Evolutionary conservation across 2,888 invertebrate genomes (phyloP).

Genomic region (Tineola bisselliella): DNA sequence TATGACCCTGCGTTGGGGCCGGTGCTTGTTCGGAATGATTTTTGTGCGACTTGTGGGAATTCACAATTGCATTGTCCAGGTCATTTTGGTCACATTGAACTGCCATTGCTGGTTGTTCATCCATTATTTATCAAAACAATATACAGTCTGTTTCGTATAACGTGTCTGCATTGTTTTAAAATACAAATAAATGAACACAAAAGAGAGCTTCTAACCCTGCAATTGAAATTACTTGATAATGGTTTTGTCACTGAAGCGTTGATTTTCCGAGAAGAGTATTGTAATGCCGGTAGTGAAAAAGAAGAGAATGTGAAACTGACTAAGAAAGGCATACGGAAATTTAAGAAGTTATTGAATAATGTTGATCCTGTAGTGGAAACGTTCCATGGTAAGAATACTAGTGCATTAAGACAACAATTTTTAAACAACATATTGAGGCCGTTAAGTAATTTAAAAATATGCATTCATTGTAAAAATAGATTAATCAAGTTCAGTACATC

Average conservation of each 20-base stretch:
- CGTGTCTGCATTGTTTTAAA: slow-evolving; percentile 76
- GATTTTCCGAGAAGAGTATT: slow-evolving; percentile 63
- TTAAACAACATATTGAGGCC: slow-evolving; percentile 53
- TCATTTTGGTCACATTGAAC: slow-evolving; percentile 93
- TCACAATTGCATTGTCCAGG: slow-evolving; percentile 80
- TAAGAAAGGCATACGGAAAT: slow-evolving; percentile 49
- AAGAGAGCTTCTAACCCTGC: slow-evolving; percentile 71
- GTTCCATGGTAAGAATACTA: slow-evolving; percentile 59
- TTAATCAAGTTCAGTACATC: slow-evolving; percentile 67
- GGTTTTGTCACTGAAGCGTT: slow-evolving; percentile 79
- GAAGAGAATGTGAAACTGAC: slow-evolving; percentile 39
- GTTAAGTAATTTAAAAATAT: slow-evolving; percentile 53
- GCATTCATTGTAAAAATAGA: slow-evolving; percentile 62
- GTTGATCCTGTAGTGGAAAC: slow-evolving; percentile 34
- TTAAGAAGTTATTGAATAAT: slow-evolving; percentile 38
- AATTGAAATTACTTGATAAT: slow-evolving; percentile 75
- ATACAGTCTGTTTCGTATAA: slow-evolving; percentile 71
- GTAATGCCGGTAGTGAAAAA: slow-evolving; percentile 31
- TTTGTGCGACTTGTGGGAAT: slow-evolving; percentile 83
- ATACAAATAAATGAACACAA: slow-evolving; percentile 68
- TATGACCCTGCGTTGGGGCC: slow-evolving; percentile 88
- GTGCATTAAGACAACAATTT: slow-evolving; percentile 52
- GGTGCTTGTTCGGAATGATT: slow-evolving; percentile 69
- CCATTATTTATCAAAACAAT: slow-evolving; percentile 86
- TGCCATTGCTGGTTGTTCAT: slow-evolving; percentile 90